Evolutionary conservation across 1,140 invertebrate species (phyloP).

Genomic region (Listronotus oregonensis): DNA sequence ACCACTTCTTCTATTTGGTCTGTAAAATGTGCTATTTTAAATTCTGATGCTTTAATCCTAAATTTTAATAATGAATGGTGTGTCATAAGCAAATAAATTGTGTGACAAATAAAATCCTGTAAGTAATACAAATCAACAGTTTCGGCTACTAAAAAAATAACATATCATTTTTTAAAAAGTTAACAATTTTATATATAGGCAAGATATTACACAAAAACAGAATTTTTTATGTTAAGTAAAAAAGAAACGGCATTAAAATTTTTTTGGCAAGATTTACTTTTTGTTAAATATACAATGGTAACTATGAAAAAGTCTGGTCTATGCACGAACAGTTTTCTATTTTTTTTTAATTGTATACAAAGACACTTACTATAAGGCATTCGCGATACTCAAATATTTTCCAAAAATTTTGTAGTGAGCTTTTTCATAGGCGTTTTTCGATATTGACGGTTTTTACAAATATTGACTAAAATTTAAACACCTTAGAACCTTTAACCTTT

Average conservation of each 20-base stretch:
- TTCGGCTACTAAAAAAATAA: too few species aligned
- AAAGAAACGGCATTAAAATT: too few species aligned
- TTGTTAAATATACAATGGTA: conserved; percentile 12
- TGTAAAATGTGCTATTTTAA: too few species aligned
- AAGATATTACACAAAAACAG: conserved; percentile 3
- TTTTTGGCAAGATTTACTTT: conserved; percentile 15
- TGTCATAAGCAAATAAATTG: background rate
- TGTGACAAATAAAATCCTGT: background rate
- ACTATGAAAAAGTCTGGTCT: conserved; percentile 11
- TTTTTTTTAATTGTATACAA: conserved; percentile 25
- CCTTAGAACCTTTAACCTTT: too few species aligned
- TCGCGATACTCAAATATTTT: conserved; percentile 19
- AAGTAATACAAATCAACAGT: too few species aligned
- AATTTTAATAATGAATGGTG: background rate
- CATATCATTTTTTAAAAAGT: too few species aligned
- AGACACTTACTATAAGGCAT: conserved; percentile 50
- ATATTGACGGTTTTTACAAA: conserved; percentile 16
- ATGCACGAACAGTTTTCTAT: background rate
- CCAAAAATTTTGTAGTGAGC: conserved; percentile 3
- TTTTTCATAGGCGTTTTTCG: conserved; percentile 11
- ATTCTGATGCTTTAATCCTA: background rate
- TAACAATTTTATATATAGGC: too few species aligned
- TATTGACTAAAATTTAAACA: conserved; percentile 18
- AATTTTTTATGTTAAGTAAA: background rate
- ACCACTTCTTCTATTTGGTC: too few species aligned